Evolutionary conservation across 2,888 invertebrate genomes (phyloP).

Genomic region (Trichogramma dendrolimi): DNA sequence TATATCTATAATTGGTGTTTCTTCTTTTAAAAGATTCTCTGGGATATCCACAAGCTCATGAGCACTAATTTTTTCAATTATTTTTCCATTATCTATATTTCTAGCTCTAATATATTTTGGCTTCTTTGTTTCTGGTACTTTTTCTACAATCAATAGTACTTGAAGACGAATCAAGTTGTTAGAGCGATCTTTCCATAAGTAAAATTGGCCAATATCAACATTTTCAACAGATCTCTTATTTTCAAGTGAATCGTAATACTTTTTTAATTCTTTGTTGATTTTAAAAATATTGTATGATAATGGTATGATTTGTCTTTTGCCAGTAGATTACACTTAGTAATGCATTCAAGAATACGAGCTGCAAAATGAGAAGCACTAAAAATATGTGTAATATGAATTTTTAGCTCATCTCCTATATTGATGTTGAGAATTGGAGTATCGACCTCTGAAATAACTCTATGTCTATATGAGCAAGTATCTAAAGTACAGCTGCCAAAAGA

Average conservation of each 20-base stretch:
- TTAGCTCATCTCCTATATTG: slow-evolving; percentile 42
- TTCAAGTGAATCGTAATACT: slow-evolving; percentile 34
- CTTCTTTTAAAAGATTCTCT: slow-evolving; percentile 41
- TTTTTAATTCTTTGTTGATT: slow-evolving; percentile 35
- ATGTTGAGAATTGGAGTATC: slow-evolving; percentile 51
- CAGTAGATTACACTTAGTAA: slow-evolving; percentile 32
- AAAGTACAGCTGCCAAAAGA: slow-evolving; percentile 64
- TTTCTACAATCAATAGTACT: slow-evolving; percentile 43
- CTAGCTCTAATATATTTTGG: slow-evolving; percentile 52
- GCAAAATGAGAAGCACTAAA: slow-evolving; percentile 63
- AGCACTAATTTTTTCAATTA: slow-evolving; percentile 31
- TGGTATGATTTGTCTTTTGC: slow-evolving; percentile 15
- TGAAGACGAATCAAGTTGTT: slow-evolving; percentile 58
- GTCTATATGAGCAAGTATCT: slow-evolving; percentile 60
- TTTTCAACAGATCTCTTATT: slow-evolving; percentile 36
- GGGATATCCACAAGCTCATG: slow-evolving; percentile 50
- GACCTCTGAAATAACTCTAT: slow-evolving; percentile 57
- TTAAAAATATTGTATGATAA: slow-evolving; percentile 35
- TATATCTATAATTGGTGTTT: slow-evolving; percentile 54
- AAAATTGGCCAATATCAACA: slow-evolving; percentile 57
- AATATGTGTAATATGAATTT: slow-evolving; percentile 45
- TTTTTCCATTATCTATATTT: slow-evolving; percentile 60
- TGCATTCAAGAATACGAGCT: slow-evolving; percentile 56
- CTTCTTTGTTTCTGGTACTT: slow-evolving; percentile 31
- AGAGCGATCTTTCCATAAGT: slow-evolving; percentile 54